Base-by-base conservation (phyloP, 2,113 vertebrate genomes). In the Heteronetta atricapilla region DNA sequence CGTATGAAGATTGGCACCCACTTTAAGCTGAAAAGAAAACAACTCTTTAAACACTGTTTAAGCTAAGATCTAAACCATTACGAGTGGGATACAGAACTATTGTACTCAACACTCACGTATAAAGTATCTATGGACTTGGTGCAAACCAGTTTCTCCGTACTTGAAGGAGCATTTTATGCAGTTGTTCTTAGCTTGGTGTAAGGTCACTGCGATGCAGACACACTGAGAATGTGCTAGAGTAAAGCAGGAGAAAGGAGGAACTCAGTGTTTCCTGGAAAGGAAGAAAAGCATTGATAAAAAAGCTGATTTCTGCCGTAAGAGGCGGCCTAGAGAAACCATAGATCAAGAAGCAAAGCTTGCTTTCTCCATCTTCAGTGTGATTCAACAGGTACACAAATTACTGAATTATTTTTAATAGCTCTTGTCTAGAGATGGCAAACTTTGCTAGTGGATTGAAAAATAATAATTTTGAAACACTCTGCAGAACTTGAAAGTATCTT, bases 21-120 rank as follows among this genome's bases (percentile, higher is more conserved):
- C 78, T 96, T 82, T 92, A 66, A 95, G 74, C 77, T 94, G 83
- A 94, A 88, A 88, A 84, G 86, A 95, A 94, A 88, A 46, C 93
- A 83, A 67, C 50, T 79, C 68, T 82, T 72, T 78, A 82, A 85
- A 91, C 17, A 20, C n/a, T 67, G 23, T 86, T 90, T 69, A 58
- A 74, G 86, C 74, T n/a, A 83, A 88, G 77, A 95, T 88, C 48
- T 64, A 86, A 93, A 88, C 82, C 73, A 31, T 81, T 78, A 21
- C 5, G 26, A 90, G 69, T 78, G 63, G 42, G 68, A 40, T 58
- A 64, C 72, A 81, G 69, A 69, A 55, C 66, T 66, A 64, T 78
- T 83, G 72, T 81, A 52, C 34, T 88, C 50, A 44, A 26, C 40
- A 11, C 17, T 85, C 29, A 8, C 0, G 0, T 69, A n/a, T 72